Evolutionary conservation across 2,888 invertebrate genomes (phyloP), one percentile per base, ranked within the genome.

Genomic region (Carcina quercana): DNA sequence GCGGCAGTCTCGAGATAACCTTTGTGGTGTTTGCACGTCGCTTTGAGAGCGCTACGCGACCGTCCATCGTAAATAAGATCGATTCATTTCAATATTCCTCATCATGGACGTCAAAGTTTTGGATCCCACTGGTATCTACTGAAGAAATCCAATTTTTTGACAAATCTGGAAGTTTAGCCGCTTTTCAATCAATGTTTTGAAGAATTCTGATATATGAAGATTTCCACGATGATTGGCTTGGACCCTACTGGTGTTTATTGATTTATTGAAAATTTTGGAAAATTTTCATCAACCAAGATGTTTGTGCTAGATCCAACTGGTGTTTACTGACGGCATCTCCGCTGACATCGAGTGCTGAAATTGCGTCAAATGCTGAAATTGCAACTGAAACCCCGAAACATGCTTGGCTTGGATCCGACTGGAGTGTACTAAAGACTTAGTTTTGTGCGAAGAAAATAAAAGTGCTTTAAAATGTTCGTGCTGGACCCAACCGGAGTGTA

Each of bases 51-150:
- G 60, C 63, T 24, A 57, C 52, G 42, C 46, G 31, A 40, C 34
- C 34, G 46, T 45, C 51, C 51, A 62, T 70, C 80, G 80, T 74
- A 76, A 79, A 73, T 65, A 78, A 80, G 65, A 79, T 80, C 80
- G 80, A 78, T 37, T 25, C 19, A 17, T 67, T 56, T 50, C 60
- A 66, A 62, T 41, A 36, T 45, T 37, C 43, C 5, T 5, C 11
- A 26, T 42, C 47, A 82, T 82, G 82, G 76, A 70, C 47, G 66
- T 74, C 66, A 78, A 79, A 50, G 71, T 76, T 67, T 61, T 83
- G 62, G 83, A 83, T 50, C 83, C 83, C 36, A 83, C 83, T 45
- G 82, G 82, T 59, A 79, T 83, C 55, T 83, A 83, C 50, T 78
- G 59, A 66, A 59, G 46, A 43, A 7, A 17, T 17, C 7, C 17